Evolutionary conservation across 2,888 invertebrate species (phyloP), one percentile per base, ranked within the genome.

Genomic region (Napeogenes inachia): DNA sequence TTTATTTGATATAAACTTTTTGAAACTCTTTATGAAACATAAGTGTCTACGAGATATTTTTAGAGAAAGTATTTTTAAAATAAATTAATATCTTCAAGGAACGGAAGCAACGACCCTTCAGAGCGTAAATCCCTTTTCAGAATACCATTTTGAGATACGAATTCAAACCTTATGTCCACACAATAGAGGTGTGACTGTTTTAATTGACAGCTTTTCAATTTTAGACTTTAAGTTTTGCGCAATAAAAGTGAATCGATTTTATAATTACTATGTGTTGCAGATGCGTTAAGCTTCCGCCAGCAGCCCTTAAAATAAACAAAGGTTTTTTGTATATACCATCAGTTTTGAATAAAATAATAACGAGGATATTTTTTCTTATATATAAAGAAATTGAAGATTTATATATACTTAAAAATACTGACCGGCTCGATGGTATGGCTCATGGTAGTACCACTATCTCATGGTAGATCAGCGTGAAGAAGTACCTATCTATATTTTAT

Each of bases 41-140:
- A 6, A 42, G 10, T 42, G 10, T 42, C 42, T 42, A 6, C 4
- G 10, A 42, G 42, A 10, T 10, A 42, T 42, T 42, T 42, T 42
- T 42, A 42, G 42, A 6, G 3, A 10, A 12, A 42, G 3, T 6
- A 38, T 38, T 38, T 38, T 8, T 38, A 38, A 60, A 53, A 60
- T 56, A 21, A 21, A 21, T 21, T 21, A 47, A 56, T 13, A 38
- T 56, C 13, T 33, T 56, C 56, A 56, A 60, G 45, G 42, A 60
- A 56, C 56, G 60, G 60, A 60, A 60, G 60, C 56, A 12, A 12
- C 5, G 45, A 50, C 3, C 56, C 45, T 50, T 50, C 42, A 56
- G 53, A 60, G 42, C 56, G 56, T 60, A 56, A 56, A 60, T 60
- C 56, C 56, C 54, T 61, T 45, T 21, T 32, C n/a, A 53, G 32